A percentile compares a stretch with the other conserved stretches of the same genome.
These are phyloP conservation scores for Cyanoderma ruficeps DNA, from an alignment of 2,113 vertebrate species.

Conservation along the genomic window DNA sequence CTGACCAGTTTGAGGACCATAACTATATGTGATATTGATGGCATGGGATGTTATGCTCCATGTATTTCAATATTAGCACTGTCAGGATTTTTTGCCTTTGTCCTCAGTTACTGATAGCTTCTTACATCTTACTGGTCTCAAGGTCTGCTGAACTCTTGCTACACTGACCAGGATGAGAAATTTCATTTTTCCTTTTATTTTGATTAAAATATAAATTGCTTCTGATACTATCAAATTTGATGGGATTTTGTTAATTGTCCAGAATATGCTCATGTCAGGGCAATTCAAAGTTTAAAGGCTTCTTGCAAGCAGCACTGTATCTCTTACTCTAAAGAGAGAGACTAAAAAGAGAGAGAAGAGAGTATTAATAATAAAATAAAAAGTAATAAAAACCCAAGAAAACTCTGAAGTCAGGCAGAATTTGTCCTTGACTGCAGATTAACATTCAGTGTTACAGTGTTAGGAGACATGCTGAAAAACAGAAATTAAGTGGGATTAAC, in stretches of 20 bases:
- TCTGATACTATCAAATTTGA: background rate
- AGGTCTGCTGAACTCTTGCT: background rate
- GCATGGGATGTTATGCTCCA: background rate
- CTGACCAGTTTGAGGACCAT: background rate
- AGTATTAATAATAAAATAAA: background rate
- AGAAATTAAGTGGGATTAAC: background rate
- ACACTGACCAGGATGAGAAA: background rate
- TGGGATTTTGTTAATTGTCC: background rate
- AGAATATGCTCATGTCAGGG: background rate
- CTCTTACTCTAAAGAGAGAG: background rate
- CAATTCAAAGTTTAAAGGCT: background rate
- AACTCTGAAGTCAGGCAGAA: background rate
- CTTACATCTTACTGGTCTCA: background rate
- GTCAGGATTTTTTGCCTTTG: background rate
- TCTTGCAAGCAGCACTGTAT: background rate
- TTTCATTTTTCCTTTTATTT: background rate
- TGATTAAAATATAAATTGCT: background rate
- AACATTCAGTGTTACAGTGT: background rate
- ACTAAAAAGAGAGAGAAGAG: background rate
- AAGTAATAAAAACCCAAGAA: background rate
- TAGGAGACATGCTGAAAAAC: background rate
- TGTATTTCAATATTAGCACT: background rate
- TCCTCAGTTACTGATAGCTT: background rate
- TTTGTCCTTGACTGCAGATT: background rate
- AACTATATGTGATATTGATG: background rate